Evolutionary conservation across 1,140 invertebrate species (phyloP), one percentile per base, ranked within the genome.

Genomic region (Drusus annulatus): DNA sequence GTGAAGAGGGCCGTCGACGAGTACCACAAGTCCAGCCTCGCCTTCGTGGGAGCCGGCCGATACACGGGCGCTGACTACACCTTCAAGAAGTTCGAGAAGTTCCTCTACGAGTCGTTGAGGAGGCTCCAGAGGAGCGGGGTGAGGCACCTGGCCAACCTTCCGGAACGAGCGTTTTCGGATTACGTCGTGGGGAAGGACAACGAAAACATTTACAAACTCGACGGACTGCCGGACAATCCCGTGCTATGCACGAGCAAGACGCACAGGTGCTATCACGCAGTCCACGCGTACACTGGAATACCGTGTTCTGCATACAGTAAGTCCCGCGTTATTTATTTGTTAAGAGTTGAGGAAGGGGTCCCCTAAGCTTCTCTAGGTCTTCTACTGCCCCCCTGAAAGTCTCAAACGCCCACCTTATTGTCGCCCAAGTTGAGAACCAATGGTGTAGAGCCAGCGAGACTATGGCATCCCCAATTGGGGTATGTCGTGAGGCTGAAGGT

Each of bases 61-160:
- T 96, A 95, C 86, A 91, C 92, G 82, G 93, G 93, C 83, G 91
- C 92, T 65, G 92, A 93, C 76, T 95, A 91, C 84, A 94, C 94
- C 0, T 97, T 95, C 86, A 95, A 95, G 84, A 93, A 93, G 84
- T 98, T 98, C 85, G 97, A 98, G 89, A 93, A 94, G 84, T 98
- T 98, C 88, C 89, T 98, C 0, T 98, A 98, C 86, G 96, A 96
- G 82, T 95, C 95, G 85, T 88, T 97, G 7, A 91, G 95, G 84
- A 93, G 94, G 81, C 86, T 97, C 36, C 96, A 97, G 85, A 93
- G 91, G 84, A 92, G 90, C 83, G 91, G 91, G 77, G 91, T 91
- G 85, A 88, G 91, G 84, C 88, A 94, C 86, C 86, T 94, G 74
- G 91, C 91, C 80, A 93, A 92, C 80, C 85, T 94, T 25, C 93